A percentile compares a stretch with the other conserved stretches of the same genome.
Evolutionary conservation across 2,113 vertebrate genomes (phyloP).

Genomic region (Bostrychus sinensis): DNA sequence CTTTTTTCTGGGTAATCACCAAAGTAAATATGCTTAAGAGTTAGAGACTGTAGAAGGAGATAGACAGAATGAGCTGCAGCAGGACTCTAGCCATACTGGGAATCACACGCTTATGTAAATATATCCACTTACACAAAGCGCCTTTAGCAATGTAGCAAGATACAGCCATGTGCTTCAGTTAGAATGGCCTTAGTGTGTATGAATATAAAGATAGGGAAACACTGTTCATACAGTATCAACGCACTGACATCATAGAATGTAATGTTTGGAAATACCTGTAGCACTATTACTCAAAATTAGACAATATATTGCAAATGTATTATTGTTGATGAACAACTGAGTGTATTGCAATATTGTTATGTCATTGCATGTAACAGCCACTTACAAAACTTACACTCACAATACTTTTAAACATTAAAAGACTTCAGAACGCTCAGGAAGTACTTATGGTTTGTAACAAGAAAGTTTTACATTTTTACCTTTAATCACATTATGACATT

Average conservation of each 20-base stretch:
- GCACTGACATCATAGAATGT: background rate
- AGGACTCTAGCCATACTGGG: background rate
- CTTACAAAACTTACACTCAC: too few species aligned
- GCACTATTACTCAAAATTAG: too few species aligned
- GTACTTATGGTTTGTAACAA: too few species aligned
- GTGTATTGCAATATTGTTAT: too few species aligned
- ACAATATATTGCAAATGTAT: too few species aligned
- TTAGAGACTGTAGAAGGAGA: background rate
- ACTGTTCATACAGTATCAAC: background rate
- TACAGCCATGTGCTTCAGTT: background rate
- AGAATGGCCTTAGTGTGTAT: background rate
- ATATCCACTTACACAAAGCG: background rate
- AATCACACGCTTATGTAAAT: background rate
- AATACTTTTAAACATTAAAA: too few species aligned
- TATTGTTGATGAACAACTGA: too few species aligned
- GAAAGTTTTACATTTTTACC: too few species aligned
- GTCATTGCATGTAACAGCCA: too few species aligned
- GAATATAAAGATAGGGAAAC: background rate
- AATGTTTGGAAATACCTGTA: too few species aligned
- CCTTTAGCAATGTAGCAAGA: background rate
- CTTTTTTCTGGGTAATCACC: background rate
- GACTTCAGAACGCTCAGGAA: too few species aligned
- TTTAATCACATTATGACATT: too few species aligned
- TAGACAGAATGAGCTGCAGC: background rate
- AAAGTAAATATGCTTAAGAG: slow-evolving; percentile 4